Evolutionary conservation across 30 jellyfish, hydroid and myxozoan species (phyloP).

Genomic region (Euphysa ruthae): DNA sequence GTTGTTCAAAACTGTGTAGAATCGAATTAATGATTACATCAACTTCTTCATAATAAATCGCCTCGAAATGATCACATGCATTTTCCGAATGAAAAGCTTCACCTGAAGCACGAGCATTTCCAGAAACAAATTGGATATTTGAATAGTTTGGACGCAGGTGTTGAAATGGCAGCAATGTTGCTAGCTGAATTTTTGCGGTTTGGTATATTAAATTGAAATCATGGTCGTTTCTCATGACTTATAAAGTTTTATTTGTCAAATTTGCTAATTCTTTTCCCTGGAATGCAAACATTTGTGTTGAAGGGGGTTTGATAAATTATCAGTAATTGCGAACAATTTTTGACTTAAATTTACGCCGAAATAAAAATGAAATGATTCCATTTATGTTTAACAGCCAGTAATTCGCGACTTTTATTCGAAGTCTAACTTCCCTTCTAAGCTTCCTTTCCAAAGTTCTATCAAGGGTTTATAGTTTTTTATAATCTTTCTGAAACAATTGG

Average conservation of each 20-base stretch:
- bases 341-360: conserved; percentile 14
- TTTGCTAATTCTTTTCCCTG: conserved; percentile 16
- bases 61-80: conserved; percentile 1
- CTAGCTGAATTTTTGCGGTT: not conserved
- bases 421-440: too few species aligned
- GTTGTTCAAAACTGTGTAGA: conserved; percentile 19
- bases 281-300: conserved; percentile 18
- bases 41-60: conserved; percentile 1
- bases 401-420: conserved; percentile 1
- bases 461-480: conserved; percentile 15
- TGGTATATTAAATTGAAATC: conserved; percentile 2
- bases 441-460: too few species aligned
- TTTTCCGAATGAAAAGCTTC: conserved; percentile 11
- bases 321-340: not conserved
- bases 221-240: conserved; percentile 19
- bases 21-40: not conserved
- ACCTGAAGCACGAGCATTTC: conserved; percentile 10
- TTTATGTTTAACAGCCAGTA: conserved; percentile 15
- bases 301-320: not conserved
- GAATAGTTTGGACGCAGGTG: not conserved
- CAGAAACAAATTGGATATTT: not conserved
- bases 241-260: not conserved
- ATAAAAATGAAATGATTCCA: not conserved
- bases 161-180: not conserved
- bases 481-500: conserved; percentile 15